Base-by-base conservation (phyloP, 2,888 invertebrate genomes). In the Volucella bombylans region DNA sequence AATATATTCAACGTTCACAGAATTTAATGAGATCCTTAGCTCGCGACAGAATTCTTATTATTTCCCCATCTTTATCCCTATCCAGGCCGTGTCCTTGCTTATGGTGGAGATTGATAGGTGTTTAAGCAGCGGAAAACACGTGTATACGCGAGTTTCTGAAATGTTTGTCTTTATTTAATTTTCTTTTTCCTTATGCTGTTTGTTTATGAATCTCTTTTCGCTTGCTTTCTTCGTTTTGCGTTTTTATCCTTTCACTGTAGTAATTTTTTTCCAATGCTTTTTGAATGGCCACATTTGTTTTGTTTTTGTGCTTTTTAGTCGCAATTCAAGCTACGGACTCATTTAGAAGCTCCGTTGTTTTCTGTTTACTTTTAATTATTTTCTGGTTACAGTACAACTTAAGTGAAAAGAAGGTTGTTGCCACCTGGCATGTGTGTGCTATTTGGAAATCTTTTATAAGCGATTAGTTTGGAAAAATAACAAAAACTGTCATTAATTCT, bases 291-390 rank as follows among this genome's bases (percentile, higher is more conserved):
- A 43, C 43, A 64, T 73, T 78, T 73, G 52, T 62, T 64, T 68
- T 50, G 52, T 50, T 64, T 68, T 73, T 57, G 49, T 73, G 62
- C 62, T 82, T 73, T 77, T 64, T 23, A 67, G 79, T 52, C 65
- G 79, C 73, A 73, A 78, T 78, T 74, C 73, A 73, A 57, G 73
- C 14, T 47, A 45, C 41, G 8, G 31, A 38, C 77, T 61, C 52
- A 47, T 78, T 41, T 41, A 57, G 38, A 10, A n/a, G 47, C 64
- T 74, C 31, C 31, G 57, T 73, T 78, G 78, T 73, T 78, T 68
- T 49, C 59, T 82, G 82, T 82, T 82, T 82, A 74, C 73, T 78
- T 82, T 82, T 82, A 82, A 82, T 82, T 82, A 82, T 82, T 82
- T 82, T 79, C 79, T 73, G 57, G 68, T 74, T 67, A 78, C 69